A percentile compares a stretch with the other conserved stretches of the same genome.
phyloP scores from a whole-genome alignment of 2,888 invertebrate genomes.

The Lithophane leautieri region DNA sequence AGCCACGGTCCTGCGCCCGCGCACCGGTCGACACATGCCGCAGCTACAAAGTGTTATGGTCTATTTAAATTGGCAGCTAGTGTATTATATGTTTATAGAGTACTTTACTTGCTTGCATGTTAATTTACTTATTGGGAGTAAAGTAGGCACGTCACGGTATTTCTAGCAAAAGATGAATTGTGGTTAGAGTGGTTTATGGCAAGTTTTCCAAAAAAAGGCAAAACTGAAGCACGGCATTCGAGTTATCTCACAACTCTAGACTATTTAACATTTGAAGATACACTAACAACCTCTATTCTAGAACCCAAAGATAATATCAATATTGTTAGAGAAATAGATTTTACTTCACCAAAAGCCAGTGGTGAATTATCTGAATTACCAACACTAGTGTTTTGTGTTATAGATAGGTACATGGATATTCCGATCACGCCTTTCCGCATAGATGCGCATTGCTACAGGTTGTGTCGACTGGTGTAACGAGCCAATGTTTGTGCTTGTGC shows the following conservation, averaged over 20 bases:
- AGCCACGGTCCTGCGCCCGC: slow-evolving; percentile 32
- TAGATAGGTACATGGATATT: neutral
- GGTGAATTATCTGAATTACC: neutral
- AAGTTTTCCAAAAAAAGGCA: neutral
- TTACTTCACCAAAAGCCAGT: neutral
- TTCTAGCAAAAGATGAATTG: neutral
- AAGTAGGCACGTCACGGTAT: neutral
- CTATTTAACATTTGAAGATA: neutral
- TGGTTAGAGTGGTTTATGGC: neutral
- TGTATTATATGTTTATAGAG: neutral
- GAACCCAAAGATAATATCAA: neutral
- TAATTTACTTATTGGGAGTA: neutral
- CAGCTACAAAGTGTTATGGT: slow-evolving; percentile 30
- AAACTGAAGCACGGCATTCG: neutral
- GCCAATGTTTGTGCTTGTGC: slow-evolving; percentile 3
- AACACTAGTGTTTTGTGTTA: neutral
- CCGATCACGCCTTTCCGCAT: neutral
- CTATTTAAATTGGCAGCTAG: slow-evolving; percentile 48
- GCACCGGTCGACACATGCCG: slow-evolving; percentile 33
- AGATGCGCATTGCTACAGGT: neutral
- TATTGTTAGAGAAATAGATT: neutral
- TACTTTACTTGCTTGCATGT: neutral
- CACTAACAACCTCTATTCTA: neutral
- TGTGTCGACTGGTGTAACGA: neutral
- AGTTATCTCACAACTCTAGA: neutral